A percentile compares a stretch with the other conserved stretches of the same genome.
Evolutionary conservation across 2,113 vertebrate genomes (phyloP).

Genomic region (Festucalex cinctus): DNA sequence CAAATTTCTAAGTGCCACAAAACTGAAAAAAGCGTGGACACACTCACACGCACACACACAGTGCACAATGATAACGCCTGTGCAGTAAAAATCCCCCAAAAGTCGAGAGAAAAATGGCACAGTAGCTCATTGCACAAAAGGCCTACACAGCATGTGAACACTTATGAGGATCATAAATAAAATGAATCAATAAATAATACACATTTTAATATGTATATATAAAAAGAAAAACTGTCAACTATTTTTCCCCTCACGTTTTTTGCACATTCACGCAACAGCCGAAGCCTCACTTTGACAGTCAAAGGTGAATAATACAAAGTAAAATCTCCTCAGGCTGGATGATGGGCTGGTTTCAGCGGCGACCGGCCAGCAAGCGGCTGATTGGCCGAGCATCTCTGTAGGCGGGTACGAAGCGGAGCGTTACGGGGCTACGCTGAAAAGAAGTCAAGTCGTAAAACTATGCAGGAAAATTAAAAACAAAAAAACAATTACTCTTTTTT

Average conservation of each 20-base stretch:
- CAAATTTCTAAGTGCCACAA: slow-evolving; percentile 69
- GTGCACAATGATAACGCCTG: not conserved
- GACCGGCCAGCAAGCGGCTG: slow-evolving; percentile 49
- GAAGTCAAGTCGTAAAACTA: not conserved
- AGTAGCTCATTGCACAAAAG: slow-evolving; percentile 61
- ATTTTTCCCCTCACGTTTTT: not conserved
- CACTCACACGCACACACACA: slow-evolving; percentile 7
- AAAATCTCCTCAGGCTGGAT: slow-evolving; percentile 67
- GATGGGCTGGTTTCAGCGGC: slow-evolving; percentile 59
- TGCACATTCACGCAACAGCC: slow-evolving; percentile 57
- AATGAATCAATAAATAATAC: slow-evolving; percentile 53
- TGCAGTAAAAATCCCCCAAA: slow-evolving; percentile 57
- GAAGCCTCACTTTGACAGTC: slow-evolving; percentile 66
- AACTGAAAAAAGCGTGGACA: slow-evolving; percentile 64
- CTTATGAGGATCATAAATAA: slow-evolving; percentile 32
- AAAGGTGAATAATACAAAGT: slow-evolving; percentile 35
- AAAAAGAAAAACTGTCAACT: too few relatives aligned
- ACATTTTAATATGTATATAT: slow-evolving; percentile 62
- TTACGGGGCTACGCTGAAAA: not conserved
- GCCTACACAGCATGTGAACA: slow-evolving; percentile 29
- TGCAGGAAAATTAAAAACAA: not conserved
- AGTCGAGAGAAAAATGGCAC: slow-evolving; percentile 51
- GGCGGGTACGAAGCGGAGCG: not conserved
- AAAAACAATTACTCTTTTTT: too few relatives aligned
- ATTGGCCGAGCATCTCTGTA: slow-evolving; percentile 41